A percentile compares a stretch with the other conserved stretches of the same genome.
Conservation (phyloP, 2,113 vertebrate species). For the Chlamydotis undulata region DNA sequence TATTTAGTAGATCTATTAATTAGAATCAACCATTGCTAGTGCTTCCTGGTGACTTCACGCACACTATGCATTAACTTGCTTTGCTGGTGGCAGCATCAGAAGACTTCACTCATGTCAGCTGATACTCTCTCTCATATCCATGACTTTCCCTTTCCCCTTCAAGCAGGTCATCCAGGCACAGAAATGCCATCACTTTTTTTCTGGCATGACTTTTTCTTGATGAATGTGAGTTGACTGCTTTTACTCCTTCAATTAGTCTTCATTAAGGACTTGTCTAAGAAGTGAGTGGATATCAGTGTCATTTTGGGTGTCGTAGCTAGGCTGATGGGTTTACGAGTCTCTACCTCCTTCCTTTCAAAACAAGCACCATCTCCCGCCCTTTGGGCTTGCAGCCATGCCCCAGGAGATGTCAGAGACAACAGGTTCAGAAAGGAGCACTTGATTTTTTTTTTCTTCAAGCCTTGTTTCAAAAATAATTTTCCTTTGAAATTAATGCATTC, state of each 20-base stretch:
- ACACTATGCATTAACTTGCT: neutral
- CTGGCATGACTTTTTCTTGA: neutral
- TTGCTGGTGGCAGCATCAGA: neutral
- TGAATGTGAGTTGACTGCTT: neutral
- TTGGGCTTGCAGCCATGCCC: neutral
- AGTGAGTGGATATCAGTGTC: neutral
- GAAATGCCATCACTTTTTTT: neutral
- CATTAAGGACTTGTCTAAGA: neutral
- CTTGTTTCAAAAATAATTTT: neutral
- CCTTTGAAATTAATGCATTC: neutral
- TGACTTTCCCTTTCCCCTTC: neutral
- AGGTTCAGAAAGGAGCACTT: neutral
- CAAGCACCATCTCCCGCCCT: neutral
- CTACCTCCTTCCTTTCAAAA: neutral
- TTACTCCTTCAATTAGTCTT: neutral
- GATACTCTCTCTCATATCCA: neutral
- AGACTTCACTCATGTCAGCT: neutral
- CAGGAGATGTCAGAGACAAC: neutral
- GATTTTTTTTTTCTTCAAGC: neutral
- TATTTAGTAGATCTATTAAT: neutral
- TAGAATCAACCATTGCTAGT: neutral
- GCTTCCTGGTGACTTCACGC: neutral
- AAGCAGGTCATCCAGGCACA: neutral
- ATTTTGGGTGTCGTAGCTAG: neutral
- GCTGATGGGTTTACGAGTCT: neutral